These are phyloP conservation scores for Sebastes diploproa DNA, from an alignment of 2,797 vertebrate species.

Conservation along the genomic window DNA sequence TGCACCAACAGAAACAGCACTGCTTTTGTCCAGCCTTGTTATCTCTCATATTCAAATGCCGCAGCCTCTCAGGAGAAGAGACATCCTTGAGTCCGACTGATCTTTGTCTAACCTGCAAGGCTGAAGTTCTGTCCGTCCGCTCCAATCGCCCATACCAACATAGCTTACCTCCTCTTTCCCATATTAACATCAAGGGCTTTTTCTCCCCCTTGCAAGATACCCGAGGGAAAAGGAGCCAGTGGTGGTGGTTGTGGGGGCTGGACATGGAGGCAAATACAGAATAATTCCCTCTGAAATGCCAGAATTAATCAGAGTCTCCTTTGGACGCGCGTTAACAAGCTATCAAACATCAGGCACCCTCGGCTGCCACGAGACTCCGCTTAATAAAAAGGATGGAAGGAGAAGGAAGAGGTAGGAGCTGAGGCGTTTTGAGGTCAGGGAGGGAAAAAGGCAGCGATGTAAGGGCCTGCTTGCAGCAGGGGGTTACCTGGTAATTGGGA, in stretches of 20 bases:
- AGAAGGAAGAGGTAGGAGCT: slow-evolving; percentile 1
- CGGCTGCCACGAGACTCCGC: slow-evolving; percentile 34
- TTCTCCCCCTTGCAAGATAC: neutral
- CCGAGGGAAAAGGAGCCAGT: slow-evolving; percentile 8
- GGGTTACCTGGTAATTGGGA: slow-evolving; percentile 69
- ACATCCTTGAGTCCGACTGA: slow-evolving; percentile 49
- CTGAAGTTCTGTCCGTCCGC: slow-evolving; percentile 24
- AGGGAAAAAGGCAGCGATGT: slow-evolving; percentile 29
- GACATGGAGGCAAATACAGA: slow-evolving; percentile 67
- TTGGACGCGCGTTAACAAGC: slow-evolving; percentile 72
- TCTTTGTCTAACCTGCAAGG: slow-evolving; percentile 40
- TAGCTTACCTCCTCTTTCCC: slow-evolving; percentile 28
- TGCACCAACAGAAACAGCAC: neutral
- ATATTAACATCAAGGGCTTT: slow-evolving; percentile 50
- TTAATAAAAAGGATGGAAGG: slow-evolving; percentile 55
- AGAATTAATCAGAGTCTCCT: slow-evolving; percentile 71
- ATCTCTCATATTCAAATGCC: slow-evolving; percentile 37
- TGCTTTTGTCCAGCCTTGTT: slow-evolving; percentile 32
- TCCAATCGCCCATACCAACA: slow-evolving; percentile 28
- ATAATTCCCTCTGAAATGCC: slow-evolving; percentile 76
- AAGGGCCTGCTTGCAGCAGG: slow-evolving; percentile 41
- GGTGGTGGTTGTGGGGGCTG: slow-evolving; percentile 28
- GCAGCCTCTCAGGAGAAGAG: slow-evolving; percentile 38
- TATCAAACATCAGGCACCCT: slow-evolving; percentile 65
- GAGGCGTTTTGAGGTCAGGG: slow-evolving; percentile 54